phyloP scores from a whole-genome alignment of 1,140 invertebrate genomes.

The Orussus abietinus region DNA sequence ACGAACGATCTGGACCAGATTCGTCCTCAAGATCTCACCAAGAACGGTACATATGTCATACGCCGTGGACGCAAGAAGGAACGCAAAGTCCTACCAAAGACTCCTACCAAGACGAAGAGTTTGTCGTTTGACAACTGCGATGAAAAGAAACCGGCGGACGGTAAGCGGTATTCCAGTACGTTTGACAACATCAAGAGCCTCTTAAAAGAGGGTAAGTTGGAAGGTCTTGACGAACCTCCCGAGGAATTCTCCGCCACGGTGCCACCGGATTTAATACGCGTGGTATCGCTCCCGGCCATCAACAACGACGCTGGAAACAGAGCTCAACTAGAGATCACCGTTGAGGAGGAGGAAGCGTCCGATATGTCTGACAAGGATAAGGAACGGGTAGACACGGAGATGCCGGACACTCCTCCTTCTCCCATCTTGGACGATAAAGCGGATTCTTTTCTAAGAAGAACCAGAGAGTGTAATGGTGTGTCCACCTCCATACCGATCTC shows the following conservation, averaged over 20 bases:
- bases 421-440: slow-evolving; percentile 14
- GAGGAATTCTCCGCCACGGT: slow-evolving; percentile 51
- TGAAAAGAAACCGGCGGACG: slow-evolving; percentile 57
- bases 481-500: slow-evolving; percentile 26
- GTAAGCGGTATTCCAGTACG: slow-evolving; percentile 70
- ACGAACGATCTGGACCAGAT: slow-evolving; percentile 53
- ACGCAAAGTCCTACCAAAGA: slow-evolving; percentile 51
- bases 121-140: slow-evolving; percentile 45
- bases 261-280: slow-evolving; percentile 62
- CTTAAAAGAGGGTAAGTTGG: slow-evolving; percentile 56
- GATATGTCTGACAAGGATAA: slow-evolving; percentile 40
- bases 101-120: slow-evolving; percentile 47
- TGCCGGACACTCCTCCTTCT: slow-evolving; percentile 9
- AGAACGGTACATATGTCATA: slow-evolving; percentile 70
- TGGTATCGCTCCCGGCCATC: slow-evolving; percentile 63
- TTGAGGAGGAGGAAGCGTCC: slow-evolving; percentile 38
- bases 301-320: slow-evolving; percentile 47
- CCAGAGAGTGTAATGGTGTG: slow-evolving; percentile 34
- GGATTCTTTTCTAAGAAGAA: not conserved
- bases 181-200: slow-evolving; percentile 76
- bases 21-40: slow-evolving; percentile 57
- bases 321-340: slow-evolving; percentile 31
- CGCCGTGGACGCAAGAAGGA: slow-evolving; percentile 61
- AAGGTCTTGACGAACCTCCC: slow-evolving; percentile 55
- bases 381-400: slow-evolving; percentile 15